Base-by-base conservation (phyloP, 2,113 vertebrate genomes). In the Columba janthina region DNA sequence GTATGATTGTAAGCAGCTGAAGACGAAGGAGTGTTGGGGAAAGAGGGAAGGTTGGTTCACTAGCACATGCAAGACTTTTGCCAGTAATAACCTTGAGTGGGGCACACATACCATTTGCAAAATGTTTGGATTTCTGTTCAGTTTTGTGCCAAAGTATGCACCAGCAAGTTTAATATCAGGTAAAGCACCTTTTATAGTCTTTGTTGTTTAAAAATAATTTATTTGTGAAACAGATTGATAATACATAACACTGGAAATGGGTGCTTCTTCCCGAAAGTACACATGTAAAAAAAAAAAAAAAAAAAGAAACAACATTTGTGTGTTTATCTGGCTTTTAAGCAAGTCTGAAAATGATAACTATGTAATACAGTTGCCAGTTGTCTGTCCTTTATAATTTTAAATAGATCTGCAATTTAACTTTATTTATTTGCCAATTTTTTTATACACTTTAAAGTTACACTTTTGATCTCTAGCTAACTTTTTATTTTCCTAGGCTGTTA, bases 351-450 rank as follows among this genome's bases (percentile, higher is more conserved):
- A 82, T 90, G 10, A 80, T 90, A 94, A 88, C 42, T 96, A 64
- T 91, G 54, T 95, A 88, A 95, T 94, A 91, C 76, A 36, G 48
- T 89, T 94, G 46, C 75, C 74, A 71, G 51, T 91, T 96, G 42
- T 94, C 48, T 34, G 44, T 95, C 90, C 94, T 97, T 97, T 91
- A 81, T 96, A 82, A 85, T 96, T 97, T 97, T 97, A 97, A 96
- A 95, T 87, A 88, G 88, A 96, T 96, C 83, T 97, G 88, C 97
- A 97, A 98, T 98, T 96, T 97, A 97, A 96, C 90, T 95, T 97
- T 98, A 98, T 98, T 98, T 98, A 98, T 98, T 98, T 98, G 94
- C 95, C 96, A 93, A 72, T 95, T 97, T 97, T 50, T 98, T 98
- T 96, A 61, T 92, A 95, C 95, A 92, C 93, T 93, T 90, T 97